Conservation (phyloP, 2,888 invertebrate genomes). For the Campaea margaritaria region DNA sequence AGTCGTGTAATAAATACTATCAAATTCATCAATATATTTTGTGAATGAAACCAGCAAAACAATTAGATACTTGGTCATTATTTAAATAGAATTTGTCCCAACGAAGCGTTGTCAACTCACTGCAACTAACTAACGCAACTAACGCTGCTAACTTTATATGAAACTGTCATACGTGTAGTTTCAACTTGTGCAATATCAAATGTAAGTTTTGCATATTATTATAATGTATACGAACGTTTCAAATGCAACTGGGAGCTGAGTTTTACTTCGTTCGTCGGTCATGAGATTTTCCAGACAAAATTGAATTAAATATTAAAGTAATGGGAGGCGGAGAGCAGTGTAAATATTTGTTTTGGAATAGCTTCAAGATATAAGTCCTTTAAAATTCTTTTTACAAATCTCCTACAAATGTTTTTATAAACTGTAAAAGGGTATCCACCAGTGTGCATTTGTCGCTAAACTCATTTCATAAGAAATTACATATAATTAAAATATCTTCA, state of each 20-base stretch:
- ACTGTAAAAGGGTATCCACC: no score
- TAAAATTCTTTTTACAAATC: no score
- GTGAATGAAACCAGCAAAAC: no score
- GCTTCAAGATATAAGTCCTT: neutral
- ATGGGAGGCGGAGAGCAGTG: neutral
- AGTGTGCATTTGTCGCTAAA: no score
- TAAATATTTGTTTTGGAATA: neutral
- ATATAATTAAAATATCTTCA: no score
- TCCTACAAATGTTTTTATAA: no score
- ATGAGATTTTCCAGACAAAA: neutral
- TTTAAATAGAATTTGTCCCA: no score
- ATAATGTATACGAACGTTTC: neutral
- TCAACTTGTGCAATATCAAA: neutral
- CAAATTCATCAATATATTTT: no score
- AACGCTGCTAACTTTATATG: neutral
- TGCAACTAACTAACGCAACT: neutral
- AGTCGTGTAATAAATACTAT: no score
- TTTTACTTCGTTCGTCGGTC: conserved; percentile 1
- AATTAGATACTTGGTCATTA: no score
- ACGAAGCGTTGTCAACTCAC: neutral
- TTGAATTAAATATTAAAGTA: neutral
- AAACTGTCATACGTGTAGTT: neutral
- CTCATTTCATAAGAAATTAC: no score
- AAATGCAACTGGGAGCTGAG: neutral
- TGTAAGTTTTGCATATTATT: conserved; percentile 3